Evolutionary conservation across 2,888 invertebrate genomes (phyloP), one percentile per base, ranked within the genome.

Genomic region (Cerastis leucographa): DNA sequence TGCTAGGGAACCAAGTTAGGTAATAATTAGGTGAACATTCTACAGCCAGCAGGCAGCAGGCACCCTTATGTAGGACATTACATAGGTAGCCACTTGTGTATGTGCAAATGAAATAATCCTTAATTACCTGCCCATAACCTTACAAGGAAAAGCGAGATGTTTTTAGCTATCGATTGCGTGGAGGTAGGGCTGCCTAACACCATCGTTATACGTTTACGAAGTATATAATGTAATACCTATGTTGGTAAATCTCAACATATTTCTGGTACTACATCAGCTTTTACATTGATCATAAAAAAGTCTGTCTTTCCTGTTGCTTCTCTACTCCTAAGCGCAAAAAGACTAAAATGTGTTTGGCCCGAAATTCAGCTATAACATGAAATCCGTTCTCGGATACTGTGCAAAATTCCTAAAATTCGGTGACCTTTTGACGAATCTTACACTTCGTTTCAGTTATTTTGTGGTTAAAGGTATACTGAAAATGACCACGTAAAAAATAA

Each of bases 41-140:
- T n/a, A 12, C 6, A n/a, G 44, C 19, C 51, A 9, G 42, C 73
- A 40, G 61, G 5, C 35, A n/a, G 29, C n/a, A n/a, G 54, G 42
- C 54, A 17, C 54, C 54, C 59, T 65, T 71, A 56, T 71, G 70
- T 66, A 64, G 42, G 35, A 42, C 71, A 25, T 67, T 81, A 69
- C 40, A 42, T 74, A 62, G 14, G 42, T 66, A 80, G 42, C 40
- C 25, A 72, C 74, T 25, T 51, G 65, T 71, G 66, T 62, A 71
- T 59, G 83, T 80, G 88, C 75, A 79, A 87, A 87, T 87, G 66
- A 82, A 87, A 87, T 87, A 87, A 84, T 82, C 84, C 74, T 80
- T 87, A 87, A 87, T 86, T 86, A 80, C 74, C 56, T 74, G 69
- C 67, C 54, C 68, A 62, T 59, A 46, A 64, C 46, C 82, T 76